A percentile compares a stretch with the other conserved stretches of the same genome.
phyloP scores from a whole-genome alignment of 1,140 invertebrate genomes.

The Arion vulgaris region DNA sequence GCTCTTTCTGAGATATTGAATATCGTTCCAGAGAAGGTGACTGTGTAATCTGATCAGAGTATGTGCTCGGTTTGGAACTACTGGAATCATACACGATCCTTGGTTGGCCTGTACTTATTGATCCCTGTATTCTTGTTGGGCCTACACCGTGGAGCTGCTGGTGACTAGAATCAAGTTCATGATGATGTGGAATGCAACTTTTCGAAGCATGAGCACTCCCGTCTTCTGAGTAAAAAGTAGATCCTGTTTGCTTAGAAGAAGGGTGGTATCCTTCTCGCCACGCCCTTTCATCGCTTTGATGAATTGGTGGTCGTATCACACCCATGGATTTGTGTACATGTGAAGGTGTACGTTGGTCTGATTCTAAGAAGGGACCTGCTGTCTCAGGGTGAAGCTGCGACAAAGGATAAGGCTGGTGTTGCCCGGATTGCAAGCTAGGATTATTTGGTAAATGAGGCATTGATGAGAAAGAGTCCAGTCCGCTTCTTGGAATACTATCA shows the following conservation, averaged over 20 bases:
- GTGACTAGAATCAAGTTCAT: constrained; percentile 12
- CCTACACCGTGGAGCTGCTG: neutral
- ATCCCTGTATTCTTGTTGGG: constrained; percentile 17
- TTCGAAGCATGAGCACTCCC: neutral
- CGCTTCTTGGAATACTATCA: neutral
- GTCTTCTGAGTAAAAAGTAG: neutral
- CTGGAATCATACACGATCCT: constrained; percentile 20
- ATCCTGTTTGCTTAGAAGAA: neutral
- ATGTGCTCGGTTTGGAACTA: neutral
- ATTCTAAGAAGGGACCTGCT: neutral
- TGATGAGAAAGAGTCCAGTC: neutral
- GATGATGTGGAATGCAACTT: neutral
- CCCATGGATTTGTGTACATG: neutral
- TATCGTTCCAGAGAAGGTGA: neutral
- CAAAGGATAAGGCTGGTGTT: neutral
- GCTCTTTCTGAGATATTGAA: neutral
- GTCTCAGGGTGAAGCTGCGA: neutral
- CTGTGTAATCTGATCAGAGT: neutral
- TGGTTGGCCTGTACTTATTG: constrained; percentile 36
- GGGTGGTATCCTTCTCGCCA: neutral
- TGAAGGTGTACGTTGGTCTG: neutral
- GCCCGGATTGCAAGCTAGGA: neutral
- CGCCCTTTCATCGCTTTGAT: neutral
- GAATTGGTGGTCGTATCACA: neutral
- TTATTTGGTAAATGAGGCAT: neutral